Base-by-base conservation (phyloP, 2,113 vertebrate genomes). In the Ceuthmochares aereus region DNA sequence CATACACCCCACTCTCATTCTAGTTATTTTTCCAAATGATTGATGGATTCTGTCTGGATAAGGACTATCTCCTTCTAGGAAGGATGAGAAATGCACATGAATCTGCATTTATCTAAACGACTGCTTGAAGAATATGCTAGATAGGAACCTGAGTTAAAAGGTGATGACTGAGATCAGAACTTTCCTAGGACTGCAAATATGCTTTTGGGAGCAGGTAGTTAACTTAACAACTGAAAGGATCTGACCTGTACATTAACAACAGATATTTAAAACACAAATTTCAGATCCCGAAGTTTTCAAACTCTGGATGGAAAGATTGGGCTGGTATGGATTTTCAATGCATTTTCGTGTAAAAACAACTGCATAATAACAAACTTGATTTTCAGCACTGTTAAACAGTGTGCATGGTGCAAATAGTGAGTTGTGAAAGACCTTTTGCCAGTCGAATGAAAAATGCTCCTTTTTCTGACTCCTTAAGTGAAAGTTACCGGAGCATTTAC, bases 331-430 rank as follows among this genome's bases (percentile, higher is more conserved):
- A 67, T 23, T 47, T 70, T 74, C 29, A 55, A 2, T 14, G 9
- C 13, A 85, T 63, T 79, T 85, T 55, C 9, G 9, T 49, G n/a
- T 8, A 58, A 78, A 80, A 86, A 58, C 2, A 30, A 64, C 8
- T 22, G 4, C 1, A 21, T 34, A 12, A 37, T 34, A 64, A 4
- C 1, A 4, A 75, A 70, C 9, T 22, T 3, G 17, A 59, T 7
- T n/a, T 86, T 73, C 12, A 49, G 14, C n/a, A 25, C n/a, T 37
- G 40, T 40, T 43, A 78, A 54, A 49, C 4, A 23, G 6, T 2
- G 1, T 4, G 10, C 0, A 0, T 11, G 12, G 14, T 56, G 16
- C 27, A 55, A 91, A 43, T 36, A 87, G 40, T 0, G 2, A 80
- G 76, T 10, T 79, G 8, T 32, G 51, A n/a, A 37, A 51, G 36